Base-by-base conservation (phyloP, 2,113 vertebrate species). In the Xenopus laevis region DNA sequence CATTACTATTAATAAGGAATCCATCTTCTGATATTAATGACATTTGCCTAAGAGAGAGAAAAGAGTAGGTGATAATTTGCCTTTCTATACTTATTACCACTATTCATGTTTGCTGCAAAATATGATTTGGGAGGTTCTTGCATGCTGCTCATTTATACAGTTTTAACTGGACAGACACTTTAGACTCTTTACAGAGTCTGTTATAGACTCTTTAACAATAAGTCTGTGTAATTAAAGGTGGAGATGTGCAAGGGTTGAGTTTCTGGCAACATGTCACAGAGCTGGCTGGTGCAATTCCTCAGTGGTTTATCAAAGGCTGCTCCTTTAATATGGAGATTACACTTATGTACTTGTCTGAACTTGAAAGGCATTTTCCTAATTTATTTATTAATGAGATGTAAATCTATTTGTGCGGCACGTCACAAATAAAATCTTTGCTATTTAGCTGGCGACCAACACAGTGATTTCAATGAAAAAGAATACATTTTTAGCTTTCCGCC, bases 301-400 rank as follows among this genome's bases (percentile, higher is more conserved):
- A 10, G 88, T 90, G 90, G 89, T 88, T 93, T 91, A 94, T 95
- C 92, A 94, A 93, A 95, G 92, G 89, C 90, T 78, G 87, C 88
- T 91, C 89, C 91, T 94, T 93, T 92, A 93, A 92, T 94, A 90
- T 94, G 92, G 91, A 96, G 93, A 93, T 94, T 92, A 89, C 90
- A 90, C 86, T 93, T 94, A 93, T 91, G 91, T 92, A 93, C 90
- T 94, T 93, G 92, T 92, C 91, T 92, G 91, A 89, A 90, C 94
- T 94, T 95, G 94, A 95, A 95, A 94, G 91, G 91, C 93, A 92
- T 93, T 95, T 95, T 90, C 92, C 92, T 93, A 95, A 96, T 96
- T 96, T 96, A 95, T 94, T 93, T 94, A 95, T 96, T 98, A 96
- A 98, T 98, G 95, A 98, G 94, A 98, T 98, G 95, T 93, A 95